These are phyloP conservation scores for Gadopsis bispinosus DNA, from an alignment of 2,797 vertebrate genomes.

Conservation along the genomic window DNA sequence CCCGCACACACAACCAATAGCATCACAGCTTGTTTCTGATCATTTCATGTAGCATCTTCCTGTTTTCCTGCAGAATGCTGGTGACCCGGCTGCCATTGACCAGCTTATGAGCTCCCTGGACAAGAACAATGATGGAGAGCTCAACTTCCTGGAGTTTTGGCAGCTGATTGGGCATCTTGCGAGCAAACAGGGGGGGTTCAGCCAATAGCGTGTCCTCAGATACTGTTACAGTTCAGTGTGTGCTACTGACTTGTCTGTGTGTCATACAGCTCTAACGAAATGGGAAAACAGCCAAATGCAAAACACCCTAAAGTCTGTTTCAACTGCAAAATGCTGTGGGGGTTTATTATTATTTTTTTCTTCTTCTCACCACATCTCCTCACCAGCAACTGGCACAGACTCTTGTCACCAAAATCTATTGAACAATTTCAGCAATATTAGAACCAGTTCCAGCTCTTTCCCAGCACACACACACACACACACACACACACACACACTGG, in stretches of 20 bases:
- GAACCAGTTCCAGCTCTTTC: slow-evolving; percentile 41
- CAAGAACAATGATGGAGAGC: slow-evolving; percentile 80
- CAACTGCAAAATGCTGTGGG: background rate
- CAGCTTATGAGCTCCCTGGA: slow-evolving; percentile 81
- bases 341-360: background rate
- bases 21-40: background rate
- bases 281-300: slow-evolving; percentile 49
- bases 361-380: background rate
- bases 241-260: slow-evolving; percentile 30
- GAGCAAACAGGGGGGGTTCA: slow-evolving; percentile 70
- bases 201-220: slow-evolving; percentile 68
- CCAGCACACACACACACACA: background rate
- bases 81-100: slow-evolving; percentile 66
- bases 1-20: background rate
- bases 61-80: slow-evolving; percentile 74
- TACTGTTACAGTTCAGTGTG: slow-evolving; percentile 8
- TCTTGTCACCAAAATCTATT: slow-evolving; percentile 13
- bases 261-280: slow-evolving; percentile 24
- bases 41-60: slow-evolving; percentile 19
- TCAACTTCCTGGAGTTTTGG: slow-evolving; percentile 84
- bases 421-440: slow-evolving; percentile 17
- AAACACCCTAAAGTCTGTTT: slow-evolving; percentile 48
- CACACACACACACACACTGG: background rate
- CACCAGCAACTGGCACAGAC: slow-evolving; percentile 16
- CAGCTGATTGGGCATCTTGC: slow-evolving; percentile 82